Evolutionary conservation across 1,140 invertebrate genomes (phyloP).

Genomic region (Ooceraea biroi): DNA sequence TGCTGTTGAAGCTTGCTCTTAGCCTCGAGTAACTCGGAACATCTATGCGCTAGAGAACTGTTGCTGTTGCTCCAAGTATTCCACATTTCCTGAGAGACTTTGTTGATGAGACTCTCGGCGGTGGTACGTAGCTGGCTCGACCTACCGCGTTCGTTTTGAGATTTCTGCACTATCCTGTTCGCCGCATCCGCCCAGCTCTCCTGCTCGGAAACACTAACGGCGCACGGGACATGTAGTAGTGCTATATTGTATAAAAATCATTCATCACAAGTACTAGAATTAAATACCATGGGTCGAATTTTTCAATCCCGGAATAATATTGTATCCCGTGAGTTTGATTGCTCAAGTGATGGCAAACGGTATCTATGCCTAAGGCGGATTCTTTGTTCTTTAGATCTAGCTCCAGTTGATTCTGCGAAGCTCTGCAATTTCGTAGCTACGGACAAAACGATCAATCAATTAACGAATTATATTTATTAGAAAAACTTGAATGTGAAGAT

Average conservation of each 20-base stretch:
- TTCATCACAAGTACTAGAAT: slow-evolving; percentile 32
- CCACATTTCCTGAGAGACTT: slow-evolving; percentile 95
- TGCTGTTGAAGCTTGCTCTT: slow-evolving; percentile 94
- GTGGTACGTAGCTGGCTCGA: slow-evolving; percentile 92
- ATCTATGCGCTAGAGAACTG: slow-evolving; percentile 91
- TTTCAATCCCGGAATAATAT: slow-evolving; percentile 96
- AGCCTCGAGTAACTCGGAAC: slow-evolving; percentile 92
- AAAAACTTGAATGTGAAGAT: background rate
- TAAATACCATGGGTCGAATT: slow-evolving; percentile 93
- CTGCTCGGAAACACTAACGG: slow-evolving; percentile 89
- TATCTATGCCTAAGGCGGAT: slow-evolving; percentile 94
- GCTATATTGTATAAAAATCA: slow-evolving; percentile 14
- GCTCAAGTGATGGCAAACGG: slow-evolving; percentile 94
- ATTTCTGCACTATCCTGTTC: slow-evolving; percentile 92
- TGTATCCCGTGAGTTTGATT: slow-evolving; percentile 95
- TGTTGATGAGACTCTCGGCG: slow-evolving; percentile 93
- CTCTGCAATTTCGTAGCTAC: slow-evolving; percentile 89
- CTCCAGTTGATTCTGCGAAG: slow-evolving; percentile 94
- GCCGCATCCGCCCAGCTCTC: slow-evolving; percentile 95
- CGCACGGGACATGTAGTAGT: slow-evolving; percentile 16
- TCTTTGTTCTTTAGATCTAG: slow-evolving; percentile 96
- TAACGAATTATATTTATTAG: background rate
- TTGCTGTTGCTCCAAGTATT: slow-evolving; percentile 95
- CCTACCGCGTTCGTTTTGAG: slow-evolving; percentile 93
- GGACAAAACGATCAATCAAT: slow-evolving; percentile 54